These are phyloP conservation scores for Albula goreensis DNA, from an alignment of 2,113 vertebrate species.

Conservation along the genomic window DNA sequence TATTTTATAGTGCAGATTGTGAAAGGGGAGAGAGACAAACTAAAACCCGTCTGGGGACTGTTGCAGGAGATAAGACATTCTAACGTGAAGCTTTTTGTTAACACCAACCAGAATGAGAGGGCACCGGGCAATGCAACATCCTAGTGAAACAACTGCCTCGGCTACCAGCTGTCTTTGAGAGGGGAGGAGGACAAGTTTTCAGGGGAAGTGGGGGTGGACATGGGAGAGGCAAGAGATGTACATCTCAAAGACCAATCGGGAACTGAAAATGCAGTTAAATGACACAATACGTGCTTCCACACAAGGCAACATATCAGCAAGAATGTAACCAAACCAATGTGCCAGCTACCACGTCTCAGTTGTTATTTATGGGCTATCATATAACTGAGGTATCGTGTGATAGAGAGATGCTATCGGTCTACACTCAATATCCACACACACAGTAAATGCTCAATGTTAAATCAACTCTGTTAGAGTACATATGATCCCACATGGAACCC, in stretches of 20 bases:
- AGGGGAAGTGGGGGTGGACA: too few species aligned
- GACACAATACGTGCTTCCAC: neutral
- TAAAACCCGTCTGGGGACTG: neutral
- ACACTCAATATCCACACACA: neutral
- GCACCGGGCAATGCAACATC: neutral
- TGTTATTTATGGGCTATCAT: too few species aligned
- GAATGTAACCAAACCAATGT: neutral
- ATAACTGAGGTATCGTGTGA: neutral
- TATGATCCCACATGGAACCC: too few species aligned
- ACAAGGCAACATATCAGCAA: neutral
- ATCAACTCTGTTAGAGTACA: too few species aligned
- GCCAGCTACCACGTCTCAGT: neutral
- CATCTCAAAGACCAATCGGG: neutral
- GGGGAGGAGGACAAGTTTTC: too few species aligned
- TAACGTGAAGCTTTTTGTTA: neutral
- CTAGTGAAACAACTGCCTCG: too few species aligned
- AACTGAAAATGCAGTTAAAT: neutral
- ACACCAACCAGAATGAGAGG: neutral
- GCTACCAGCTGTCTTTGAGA: too few species aligned
- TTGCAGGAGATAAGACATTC: neutral
- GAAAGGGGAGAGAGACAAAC: neutral
- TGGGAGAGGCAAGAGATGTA: neutral
- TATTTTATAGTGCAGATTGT: neutral
- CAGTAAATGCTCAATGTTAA: too few species aligned
- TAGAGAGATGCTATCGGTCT: neutral